Evolutionary conservation across 1,140 invertebrate species (phyloP), one percentile per base, ranked within the genome.

Genomic region (Pogonomyrmex barbatus): DNA sequence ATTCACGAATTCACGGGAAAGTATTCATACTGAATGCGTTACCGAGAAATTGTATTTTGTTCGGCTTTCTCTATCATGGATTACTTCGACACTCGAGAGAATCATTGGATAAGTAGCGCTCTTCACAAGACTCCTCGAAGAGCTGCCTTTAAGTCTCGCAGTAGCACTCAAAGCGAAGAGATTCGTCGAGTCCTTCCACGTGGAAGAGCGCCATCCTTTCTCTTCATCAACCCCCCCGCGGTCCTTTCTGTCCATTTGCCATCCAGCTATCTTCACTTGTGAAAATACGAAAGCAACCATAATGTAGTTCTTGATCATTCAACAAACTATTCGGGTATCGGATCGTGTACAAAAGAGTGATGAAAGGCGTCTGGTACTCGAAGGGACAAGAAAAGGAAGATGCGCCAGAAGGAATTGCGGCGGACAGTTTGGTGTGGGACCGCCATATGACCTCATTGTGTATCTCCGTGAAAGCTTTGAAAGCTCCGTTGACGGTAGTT

Each of bases 161-260:
- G 54, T 88, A 86, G 89, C 77, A 79, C 89, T 88, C 76, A 88
- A 90, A 88, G 89, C 70, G 65, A 75, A 73, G 79, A 83, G 79
- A 83, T 83, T 62, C 68, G 68, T 63, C 68, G 79, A 75, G 54
- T 73, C 42, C 42, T 82, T 73, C 79, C 79, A 73, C 54, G 45
- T 75, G 79, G 68, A 75, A 83, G 68, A 83, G 68, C 67, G 67
- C 36, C 86, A 58, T 88, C 24, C 79, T 90, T 87, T 88, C 68
- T 82, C 81, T 76, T 63, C 47, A n/a, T 63, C 63, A 65, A 82
- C 33, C 36, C 14, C 33, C 36, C 14, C 36, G 54, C 58, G 85
- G 77, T 86, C 71, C 79, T 88, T 82, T 71, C 82, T 47, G 33
- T 70, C 82, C 45, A 17, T 90, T 88, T 82, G 42, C 60, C 79